Evolutionary conservation across 2,888 invertebrate species (phyloP).

Genomic region (Sesia apiformis): DNA sequence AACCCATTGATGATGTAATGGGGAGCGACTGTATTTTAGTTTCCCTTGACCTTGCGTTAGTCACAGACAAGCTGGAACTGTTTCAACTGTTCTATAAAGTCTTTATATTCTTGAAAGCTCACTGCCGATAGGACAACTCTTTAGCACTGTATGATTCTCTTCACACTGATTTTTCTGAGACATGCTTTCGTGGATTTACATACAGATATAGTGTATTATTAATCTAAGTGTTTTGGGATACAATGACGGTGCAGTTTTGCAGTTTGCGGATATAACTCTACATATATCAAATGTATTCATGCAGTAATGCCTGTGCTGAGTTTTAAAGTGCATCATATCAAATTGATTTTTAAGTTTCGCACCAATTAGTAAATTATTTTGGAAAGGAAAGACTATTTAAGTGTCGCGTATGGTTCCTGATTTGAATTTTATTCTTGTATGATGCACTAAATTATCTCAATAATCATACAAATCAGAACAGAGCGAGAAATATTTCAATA

Average conservation of each 20-base stretch:
- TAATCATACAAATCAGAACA: conserved; percentile 49
- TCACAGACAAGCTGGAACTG: conserved; percentile 67
- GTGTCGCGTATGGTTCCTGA: conserved; percentile 15
- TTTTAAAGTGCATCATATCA: conserved; percentile 68
- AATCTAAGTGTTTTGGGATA: conserved; percentile 56
- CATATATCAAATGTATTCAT: conserved; percentile 38
- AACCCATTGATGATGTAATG: conserved; percentile 50
- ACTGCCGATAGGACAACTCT: conserved; percentile 39
- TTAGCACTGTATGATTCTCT: conserved; percentile 43
- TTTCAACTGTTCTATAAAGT: conserved; percentile 64
- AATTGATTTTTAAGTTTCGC: conserved; percentile 31
- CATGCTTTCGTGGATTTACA: conserved; percentile 71
- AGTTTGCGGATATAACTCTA: conserved; percentile 63
- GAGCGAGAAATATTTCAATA: conserved; percentile 58
- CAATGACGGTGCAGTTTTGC: conserved; percentile 61
- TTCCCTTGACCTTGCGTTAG: conserved; percentile 47
- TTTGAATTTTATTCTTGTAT: conserved; percentile 35
- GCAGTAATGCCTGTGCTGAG: conserved; percentile 60
- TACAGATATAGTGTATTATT: conserved; percentile 21
- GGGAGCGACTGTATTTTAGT: conserved; percentile 45
- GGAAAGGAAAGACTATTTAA: conserved; percentile 1
- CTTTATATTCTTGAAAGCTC: conserved; percentile 56
- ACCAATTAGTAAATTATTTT: conserved; percentile 15
- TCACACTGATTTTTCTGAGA: conserved; percentile 64
- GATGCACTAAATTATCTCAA: conserved; percentile 65